Evolutionary conservation across 2,113 vertebrate genomes (phyloP).

Genomic region (Mixornis gularis): DNA sequence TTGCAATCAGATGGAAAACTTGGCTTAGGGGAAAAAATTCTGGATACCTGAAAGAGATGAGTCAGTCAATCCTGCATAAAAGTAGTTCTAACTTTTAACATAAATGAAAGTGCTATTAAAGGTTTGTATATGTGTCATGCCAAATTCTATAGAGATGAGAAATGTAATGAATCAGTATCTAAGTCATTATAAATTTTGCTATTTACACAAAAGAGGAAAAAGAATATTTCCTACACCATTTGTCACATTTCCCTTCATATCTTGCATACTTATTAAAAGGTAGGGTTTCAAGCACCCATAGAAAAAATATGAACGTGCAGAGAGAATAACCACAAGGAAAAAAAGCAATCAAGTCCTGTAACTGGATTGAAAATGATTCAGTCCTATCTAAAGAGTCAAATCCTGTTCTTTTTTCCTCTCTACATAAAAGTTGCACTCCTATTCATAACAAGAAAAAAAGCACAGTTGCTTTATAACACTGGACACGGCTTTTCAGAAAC

Average conservation of each 20-base stretch:
- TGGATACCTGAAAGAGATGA: neutral
- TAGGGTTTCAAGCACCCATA: conserved; percentile 29
- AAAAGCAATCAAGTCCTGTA: neutral
- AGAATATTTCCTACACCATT: neutral
- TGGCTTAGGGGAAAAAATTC: neutral
- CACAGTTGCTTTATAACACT: conserved; percentile 10
- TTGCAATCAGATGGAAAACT: neutral
- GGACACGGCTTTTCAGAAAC: conserved; percentile 25
- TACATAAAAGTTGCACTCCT: neutral
- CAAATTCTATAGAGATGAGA: conserved; percentile 9
- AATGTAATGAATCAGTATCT: neutral
- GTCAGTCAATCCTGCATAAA: neutral
- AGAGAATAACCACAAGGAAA: neutral
- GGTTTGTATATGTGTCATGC: neutral
- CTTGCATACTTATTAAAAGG: conserved; percentile 11
- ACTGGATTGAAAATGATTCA: neutral
- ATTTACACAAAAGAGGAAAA: conserved; percentile 45
- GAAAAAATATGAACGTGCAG: conserved; percentile 46
- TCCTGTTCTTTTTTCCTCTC: neutral
- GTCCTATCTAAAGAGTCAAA: neutral
- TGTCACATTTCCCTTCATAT: neutral
- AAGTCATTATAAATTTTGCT: conserved; percentile 24
- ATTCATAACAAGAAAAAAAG: conserved; percentile 13
- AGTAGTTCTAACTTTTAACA: conserved; percentile 1
- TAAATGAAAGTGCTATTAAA: neutral